Base-by-base conservation (phyloP, 2,113 vertebrate species). In the Coptodon bakossiorum region DNA sequence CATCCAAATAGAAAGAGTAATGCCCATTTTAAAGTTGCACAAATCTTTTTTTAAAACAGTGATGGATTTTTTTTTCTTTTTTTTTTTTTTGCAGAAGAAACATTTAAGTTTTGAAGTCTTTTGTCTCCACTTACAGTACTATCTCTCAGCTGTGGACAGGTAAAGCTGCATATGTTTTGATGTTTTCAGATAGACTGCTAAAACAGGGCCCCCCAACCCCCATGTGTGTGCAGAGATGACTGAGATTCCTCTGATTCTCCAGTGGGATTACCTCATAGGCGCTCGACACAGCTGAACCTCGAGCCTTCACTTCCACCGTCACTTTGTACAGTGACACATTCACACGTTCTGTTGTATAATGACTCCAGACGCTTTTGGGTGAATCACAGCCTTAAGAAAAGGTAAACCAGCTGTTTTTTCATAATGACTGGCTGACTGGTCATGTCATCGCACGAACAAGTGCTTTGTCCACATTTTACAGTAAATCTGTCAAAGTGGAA, bases 221-320 rank as follows among this genome's bases (percentile, higher is more conserved):
- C 4, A 0, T 66, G 61, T 85, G 78, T 40, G 71, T 79, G 57
- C 8, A 36, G 12, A 61, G 56, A 93, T 92, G 43, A 80, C 76
- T 83, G 40, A 56, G 83, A 95, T 92, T 93, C 90, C 84, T 92
- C 56, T 24, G 76, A 63, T 88, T 89, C 92, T 43, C 88, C 38
- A 24, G 81, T 54, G 88, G 56, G 80, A 91, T 92, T 81, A 88
- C 88, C 88, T 91, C 84, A 92, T 29, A 53, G 36, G 50, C 61
- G 24, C 48, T 13, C 48, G 6, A 80, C 89, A 89, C 92, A 94
- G 91, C 92, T 93, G 90, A 92, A 36, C 79, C 71, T 43, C 57
- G 31, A 0, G 38, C 57, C 34, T 29, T 73, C 80, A n/a, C 57
- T 43, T 36, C 86, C 80, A 66, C 56, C 48, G n/a, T 31, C 81